Conservation (phyloP, 2,888 invertebrate genomes). For the Andrena chrysosceles region DNA sequence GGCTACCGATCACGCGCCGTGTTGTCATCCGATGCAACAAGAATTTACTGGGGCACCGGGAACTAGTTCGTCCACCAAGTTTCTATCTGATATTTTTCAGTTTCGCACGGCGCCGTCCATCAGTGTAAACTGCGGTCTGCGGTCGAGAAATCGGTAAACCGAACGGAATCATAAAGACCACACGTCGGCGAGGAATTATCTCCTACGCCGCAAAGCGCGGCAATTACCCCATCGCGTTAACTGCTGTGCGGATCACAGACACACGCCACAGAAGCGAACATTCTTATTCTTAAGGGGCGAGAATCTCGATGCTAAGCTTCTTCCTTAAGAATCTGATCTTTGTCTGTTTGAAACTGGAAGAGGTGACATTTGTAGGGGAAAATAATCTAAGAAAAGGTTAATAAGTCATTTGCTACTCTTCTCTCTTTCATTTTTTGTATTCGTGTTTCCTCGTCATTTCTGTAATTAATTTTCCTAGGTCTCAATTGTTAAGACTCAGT, state of each 20-base stretch:
- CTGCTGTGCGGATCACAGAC: slow-evolving; percentile 28
- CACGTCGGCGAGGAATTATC: slow-evolving; percentile 32
- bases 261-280: neutral
- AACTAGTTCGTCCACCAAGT: slow-evolving; percentile 64
- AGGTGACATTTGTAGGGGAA: too few species aligned
- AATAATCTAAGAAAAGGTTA: too few species aligned
- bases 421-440: too few species aligned
- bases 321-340: too few species aligned
- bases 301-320: too few species aligned
- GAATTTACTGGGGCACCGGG: slow-evolving; percentile 71
- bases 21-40: slow-evolving; percentile 57
- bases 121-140: slow-evolving; percentile 37
- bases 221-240: slow-evolving; percentile 49
- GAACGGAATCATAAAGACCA: slow-evolving; percentile 44
- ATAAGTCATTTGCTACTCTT: too few species aligned
- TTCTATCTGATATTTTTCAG: slow-evolving; percentile 58
- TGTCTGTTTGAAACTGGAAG: too few species aligned
- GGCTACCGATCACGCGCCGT: slow-evolving; percentile 52
- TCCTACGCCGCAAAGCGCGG: slow-evolving; percentile 28
- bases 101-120: slow-evolving; percentile 33
- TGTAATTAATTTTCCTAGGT: neutral
- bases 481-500: slow-evolving; percentile 6
- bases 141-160: slow-evolving; percentile 52
- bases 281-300: too few species aligned
- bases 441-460: neutral